These are phyloP conservation scores for Setophaga kirtlandii DNA, from an alignment of 2,113 vertebrate genomes.

Conservation along the genomic window DNA sequence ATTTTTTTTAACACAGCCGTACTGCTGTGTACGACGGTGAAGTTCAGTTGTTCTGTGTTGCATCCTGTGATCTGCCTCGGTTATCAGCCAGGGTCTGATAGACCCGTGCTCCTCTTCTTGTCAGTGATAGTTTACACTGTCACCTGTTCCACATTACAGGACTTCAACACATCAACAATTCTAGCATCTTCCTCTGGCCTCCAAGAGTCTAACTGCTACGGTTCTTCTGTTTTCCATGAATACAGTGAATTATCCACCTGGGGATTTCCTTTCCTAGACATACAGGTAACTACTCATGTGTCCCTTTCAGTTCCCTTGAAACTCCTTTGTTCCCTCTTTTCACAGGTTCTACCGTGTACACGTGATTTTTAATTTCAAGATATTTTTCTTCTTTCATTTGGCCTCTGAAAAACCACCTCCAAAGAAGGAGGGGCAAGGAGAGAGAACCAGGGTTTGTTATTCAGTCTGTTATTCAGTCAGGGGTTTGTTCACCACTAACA, in stretches of 20 bases:
- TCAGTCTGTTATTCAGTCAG: no score
- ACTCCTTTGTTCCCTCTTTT: neutral
- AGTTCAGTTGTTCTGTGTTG: rapidly evolving
- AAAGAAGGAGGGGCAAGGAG: neutral
- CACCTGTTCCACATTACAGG: neutral
- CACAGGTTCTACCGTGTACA: neutral
- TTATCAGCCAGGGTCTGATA: neutral
- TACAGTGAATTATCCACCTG: neutral
- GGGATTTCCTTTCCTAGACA: neutral
- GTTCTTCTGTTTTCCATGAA: neutral
- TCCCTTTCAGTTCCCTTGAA: neutral
- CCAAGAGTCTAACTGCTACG: neutral
- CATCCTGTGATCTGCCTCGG: neutral
- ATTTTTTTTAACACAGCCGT: neutral
- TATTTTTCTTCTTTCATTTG: neutral
- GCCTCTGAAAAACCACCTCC: neutral
- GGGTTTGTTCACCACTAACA: neutral
- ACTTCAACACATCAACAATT: neutral
- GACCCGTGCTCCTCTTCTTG: neutral
- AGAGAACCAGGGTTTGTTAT: no score
- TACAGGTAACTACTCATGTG: neutral
- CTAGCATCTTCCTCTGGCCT: neutral
- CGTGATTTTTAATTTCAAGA: neutral
- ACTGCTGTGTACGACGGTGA: neutral
- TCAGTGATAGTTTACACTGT: rapidly evolving